Conservation (phyloP, 2,797 vertebrate genomes). For the Peromyscus eremicus region DNA sequence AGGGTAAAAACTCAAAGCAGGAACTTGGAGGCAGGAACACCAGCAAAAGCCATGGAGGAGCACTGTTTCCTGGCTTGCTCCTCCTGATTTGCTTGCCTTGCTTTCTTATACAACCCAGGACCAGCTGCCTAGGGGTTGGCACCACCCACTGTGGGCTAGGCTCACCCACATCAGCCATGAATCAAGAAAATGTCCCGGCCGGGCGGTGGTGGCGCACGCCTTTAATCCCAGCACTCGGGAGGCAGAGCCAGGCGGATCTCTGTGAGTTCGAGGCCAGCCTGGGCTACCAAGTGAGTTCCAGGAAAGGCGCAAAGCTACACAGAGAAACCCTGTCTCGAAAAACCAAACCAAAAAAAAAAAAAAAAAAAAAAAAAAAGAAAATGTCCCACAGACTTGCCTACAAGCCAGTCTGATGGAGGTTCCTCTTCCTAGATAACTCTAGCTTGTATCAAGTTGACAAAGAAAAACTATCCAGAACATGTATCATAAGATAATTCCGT, state of each 20-base stretch:
- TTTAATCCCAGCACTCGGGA: no score
- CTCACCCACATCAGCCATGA: background rate
- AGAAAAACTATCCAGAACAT: background rate
- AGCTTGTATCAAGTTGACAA: background rate
- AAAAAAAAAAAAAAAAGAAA: background rate
- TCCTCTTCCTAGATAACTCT: background rate
- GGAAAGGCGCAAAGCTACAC: no score
- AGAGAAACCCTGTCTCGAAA: no score
- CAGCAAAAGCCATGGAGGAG: background rate
- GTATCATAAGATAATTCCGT: no score
- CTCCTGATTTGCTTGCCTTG: background rate
- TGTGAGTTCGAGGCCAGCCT: no score
- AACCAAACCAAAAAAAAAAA: background rate
- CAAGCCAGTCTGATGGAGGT: background rate
- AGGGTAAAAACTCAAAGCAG: background rate
- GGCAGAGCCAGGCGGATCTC: no score
- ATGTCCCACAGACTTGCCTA: background rate
- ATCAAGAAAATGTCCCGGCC: background rate
- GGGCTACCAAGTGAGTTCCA: no score
- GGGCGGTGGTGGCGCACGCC: no score
- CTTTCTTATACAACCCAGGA: background rate
- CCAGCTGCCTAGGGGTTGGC: background rate
- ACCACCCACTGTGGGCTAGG: background rate
- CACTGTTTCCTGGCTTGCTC: background rate
- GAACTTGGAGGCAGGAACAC: background rate